Evolutionary conservation across 2,113 vertebrate genomes (phyloP), one percentile per base, ranked within the genome.

Genomic region (Lonchura striata): DNA sequence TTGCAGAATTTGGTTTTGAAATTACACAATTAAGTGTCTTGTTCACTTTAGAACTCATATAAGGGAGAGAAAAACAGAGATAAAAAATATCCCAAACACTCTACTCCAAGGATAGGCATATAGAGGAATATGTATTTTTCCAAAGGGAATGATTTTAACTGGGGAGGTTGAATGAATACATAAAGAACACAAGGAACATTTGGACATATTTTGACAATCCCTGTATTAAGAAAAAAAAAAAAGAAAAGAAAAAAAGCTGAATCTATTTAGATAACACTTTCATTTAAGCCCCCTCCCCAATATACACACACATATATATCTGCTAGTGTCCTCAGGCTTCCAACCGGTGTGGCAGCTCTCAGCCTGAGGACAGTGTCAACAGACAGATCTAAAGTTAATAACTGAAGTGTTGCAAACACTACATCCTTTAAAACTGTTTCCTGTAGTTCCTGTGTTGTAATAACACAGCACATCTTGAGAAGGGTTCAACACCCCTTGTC

Each of bases 171-270:
- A n/a, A 46, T 94, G 90, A 82, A 89, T 37, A 25, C 15, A 12
- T 75, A 37, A n/a, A 53, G 46, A 74, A 46, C 47, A 47, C 17
- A 33, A 13, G 35, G 30, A 79, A n/a, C 20, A 69, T 69, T 92
- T 79, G 59, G 41, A 92, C 35, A 35, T 70, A 64, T 64, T 93
- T 97, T 94, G 78, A 86, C 47, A 95, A 86, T 66, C 31, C 6
- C 20, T 82, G 35, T 25, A 82, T 94, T 20, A 6, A 24, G 84
- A 61, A 77, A 82, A 27, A 11, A 1, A 31, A 28, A 88, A 37
- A 81, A 44, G 53, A 77, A 82, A 27, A 11, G 1, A 31, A 28
- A 88, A 37, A 81, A 44, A 22, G 8, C 50, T 35, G 54, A 56
- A 68, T 54, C 17, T 72, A 19, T 56, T 64, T 86, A 75, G 37